Percentiles rank a stretch among this genome's conserved stretches.
Evolutionary conservation across 1,140 invertebrate species (phyloP).

Genomic region (Rhynchophorus ferrugineus): DNA sequence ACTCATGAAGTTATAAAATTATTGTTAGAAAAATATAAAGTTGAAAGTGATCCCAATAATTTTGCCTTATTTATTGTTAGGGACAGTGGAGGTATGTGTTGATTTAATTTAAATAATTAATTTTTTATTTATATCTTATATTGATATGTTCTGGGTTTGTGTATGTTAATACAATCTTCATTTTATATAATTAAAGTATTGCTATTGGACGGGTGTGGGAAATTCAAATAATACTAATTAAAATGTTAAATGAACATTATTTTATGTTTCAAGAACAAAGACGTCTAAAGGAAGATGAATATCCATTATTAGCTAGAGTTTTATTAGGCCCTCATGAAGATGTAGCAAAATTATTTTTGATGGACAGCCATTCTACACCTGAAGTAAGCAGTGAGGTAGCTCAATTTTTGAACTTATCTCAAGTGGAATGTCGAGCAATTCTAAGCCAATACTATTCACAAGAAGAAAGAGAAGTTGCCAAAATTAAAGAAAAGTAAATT

Average conservation of each 20-base stretch:
- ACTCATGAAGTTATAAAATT: constrained; percentile 77
- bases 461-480: constrained; percentile 62
- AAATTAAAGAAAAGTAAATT: constrained; percentile 64
- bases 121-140: not conserved
- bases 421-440: constrained; percentile 71
- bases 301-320: constrained; percentile 69
- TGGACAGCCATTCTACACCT: constrained; percentile 64
- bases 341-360: constrained; percentile 70
- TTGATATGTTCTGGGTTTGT: too few relatives aligned
- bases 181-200: too few relatives aligned
- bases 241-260: not conserved
- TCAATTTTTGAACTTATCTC: constrained; percentile 73
- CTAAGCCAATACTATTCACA: constrained; percentile 69
- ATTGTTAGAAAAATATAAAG: constrained; percentile 81
- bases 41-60: constrained; percentile 67
- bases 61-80: constrained; percentile 76
- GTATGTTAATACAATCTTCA: too few relatives aligned
- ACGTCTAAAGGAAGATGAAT: constrained; percentile 67
- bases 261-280: constrained; percentile 56
- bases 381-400: constrained; percentile 75
- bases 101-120: constrained; percentile 2
- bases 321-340: constrained; percentile 77
- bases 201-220: too few relatives aligned
- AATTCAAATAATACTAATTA: too few relatives aligned
- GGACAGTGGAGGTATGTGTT: constrained; percentile 67